phyloP scores from a whole-genome alignment of 1,140 invertebrate species.

The Scylla paramamosain region DNA sequence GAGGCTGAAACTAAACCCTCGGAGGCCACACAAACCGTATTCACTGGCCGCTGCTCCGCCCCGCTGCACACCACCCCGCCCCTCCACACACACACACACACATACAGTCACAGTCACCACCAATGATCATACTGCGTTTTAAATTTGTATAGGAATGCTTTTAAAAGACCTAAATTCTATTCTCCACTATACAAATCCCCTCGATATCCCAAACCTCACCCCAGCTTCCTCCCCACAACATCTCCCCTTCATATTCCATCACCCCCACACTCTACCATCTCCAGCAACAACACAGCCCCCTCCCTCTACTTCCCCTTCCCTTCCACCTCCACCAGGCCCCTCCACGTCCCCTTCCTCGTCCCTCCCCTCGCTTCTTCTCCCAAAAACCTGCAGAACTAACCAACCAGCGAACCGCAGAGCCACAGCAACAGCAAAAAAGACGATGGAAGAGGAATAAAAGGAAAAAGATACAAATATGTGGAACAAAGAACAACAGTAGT shows the following conservation, averaged over 20 bases:
- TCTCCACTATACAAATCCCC: background rate
- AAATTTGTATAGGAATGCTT: too few relatives aligned
- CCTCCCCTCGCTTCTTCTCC: background rate
- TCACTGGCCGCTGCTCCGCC: background rate
- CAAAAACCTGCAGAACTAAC: too few relatives aligned
- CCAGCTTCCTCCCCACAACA: background rate
- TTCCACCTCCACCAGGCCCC: background rate
- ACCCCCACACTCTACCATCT: background rate
- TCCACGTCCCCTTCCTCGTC: background rate
- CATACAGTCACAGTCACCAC: background rate
- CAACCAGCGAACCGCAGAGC: too few relatives aligned
- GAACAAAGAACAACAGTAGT: background rate
- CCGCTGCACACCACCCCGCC: background rate
- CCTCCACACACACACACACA: conserved; percentile 10
- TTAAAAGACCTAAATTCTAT: too few relatives aligned
- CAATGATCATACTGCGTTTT: too few relatives aligned
- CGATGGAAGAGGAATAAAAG: background rate
- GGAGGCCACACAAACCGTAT: conserved; percentile 4
- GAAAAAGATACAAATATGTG: background rate
- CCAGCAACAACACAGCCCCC: background rate
- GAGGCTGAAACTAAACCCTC: conserved; percentile 18
- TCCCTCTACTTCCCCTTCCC: background rate
- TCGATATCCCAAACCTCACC: background rate
- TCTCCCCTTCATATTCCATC: background rate
- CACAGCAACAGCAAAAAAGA: background rate